A percentile compares a stretch with the other conserved stretches of the same genome.
Evolutionary conservation across 2,113 vertebrate species (phyloP).

Genomic region (Tachysurus fulvidraco): DNA sequence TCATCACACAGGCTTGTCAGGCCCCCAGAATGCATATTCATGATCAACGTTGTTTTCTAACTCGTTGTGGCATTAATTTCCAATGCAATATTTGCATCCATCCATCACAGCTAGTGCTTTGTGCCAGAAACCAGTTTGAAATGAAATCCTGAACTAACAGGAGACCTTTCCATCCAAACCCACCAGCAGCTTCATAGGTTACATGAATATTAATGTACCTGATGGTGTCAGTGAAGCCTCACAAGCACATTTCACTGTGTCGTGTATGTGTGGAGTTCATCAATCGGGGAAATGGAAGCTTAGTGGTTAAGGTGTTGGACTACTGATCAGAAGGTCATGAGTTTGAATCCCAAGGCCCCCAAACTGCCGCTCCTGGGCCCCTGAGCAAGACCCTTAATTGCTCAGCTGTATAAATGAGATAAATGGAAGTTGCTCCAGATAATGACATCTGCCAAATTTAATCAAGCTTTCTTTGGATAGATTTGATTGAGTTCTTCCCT

Average conservation of each 20-base stretch:
- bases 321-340: no score
- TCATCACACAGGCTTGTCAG: neutral
- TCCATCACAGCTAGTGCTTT: constrained; percentile 25
- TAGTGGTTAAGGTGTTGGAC: no score
- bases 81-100: constrained; percentile 27
- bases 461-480: neutral
- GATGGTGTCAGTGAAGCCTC: constrained; percentile 23
- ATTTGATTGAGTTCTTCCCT: neutral
- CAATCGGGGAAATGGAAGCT: no score
- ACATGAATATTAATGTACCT: constrained; percentile 46
- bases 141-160: constrained; percentile 28
- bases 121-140: neutral
- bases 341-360: no score
- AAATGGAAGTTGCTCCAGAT: no score
- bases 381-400: no score
- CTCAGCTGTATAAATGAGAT: no score
- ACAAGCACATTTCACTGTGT: neutral
- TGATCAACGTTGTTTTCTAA: neutral
- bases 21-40: constrained; percentile 19
- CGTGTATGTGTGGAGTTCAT: neutral
- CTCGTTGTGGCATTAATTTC: neutral
- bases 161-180: constrained; percentile 32
- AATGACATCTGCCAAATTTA: neutral
- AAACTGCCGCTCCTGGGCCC: no score
- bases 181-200: constrained; percentile 17